Percentiles rank a stretch among this genome's conserved stretches.
Conservation (phyloP, 2,888 invertebrate genomes). For the Clanis bilineata region DNA sequence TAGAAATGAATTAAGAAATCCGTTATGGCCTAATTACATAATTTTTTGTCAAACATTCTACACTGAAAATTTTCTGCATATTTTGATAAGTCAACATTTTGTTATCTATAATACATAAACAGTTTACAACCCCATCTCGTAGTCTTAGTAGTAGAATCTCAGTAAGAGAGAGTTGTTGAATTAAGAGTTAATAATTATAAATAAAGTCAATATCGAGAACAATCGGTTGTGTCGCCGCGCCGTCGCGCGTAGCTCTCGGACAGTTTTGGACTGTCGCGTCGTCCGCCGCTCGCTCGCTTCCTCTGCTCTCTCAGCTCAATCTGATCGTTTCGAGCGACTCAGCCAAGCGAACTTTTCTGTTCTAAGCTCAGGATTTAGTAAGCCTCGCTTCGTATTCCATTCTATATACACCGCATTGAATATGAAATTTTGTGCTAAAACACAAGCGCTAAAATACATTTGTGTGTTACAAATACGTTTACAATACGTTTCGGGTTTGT, state of each 20-base stretch:
- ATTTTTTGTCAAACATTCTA: too few relatives aligned
- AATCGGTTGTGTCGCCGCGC: not conserved
- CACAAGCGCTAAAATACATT: not conserved
- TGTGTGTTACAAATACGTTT: too few relatives aligned
- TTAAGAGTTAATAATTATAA: too few relatives aligned
- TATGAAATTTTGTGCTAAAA: conserved; percentile 31
- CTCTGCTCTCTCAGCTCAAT: conserved; percentile 33
- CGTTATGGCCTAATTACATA: too few relatives aligned
- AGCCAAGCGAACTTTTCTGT: conserved; percentile 55
- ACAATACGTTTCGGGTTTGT: not conserved
- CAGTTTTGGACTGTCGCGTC: conserved; percentile 45
- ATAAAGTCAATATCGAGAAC: not conserved
- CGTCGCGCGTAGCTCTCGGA: conserved; percentile 10
- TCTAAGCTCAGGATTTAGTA: conserved; percentile 54
- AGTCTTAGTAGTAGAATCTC: too few relatives aligned
- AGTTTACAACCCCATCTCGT: too few relatives aligned
- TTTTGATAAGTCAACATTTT: too few relatives aligned
- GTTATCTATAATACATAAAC: too few relatives aligned
- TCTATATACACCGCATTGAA: conserved; percentile 23
- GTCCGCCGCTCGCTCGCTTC: conserved; percentile 27
- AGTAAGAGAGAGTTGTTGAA: too few relatives aligned
- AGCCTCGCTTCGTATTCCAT: conserved; percentile 36
- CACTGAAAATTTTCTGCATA: too few relatives aligned
- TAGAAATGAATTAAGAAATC: too few relatives aligned
- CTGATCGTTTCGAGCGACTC: conserved; percentile 54